Base-by-base conservation (phyloP, 2,113 vertebrate genomes). In the Sinocyclocheilus grahami region DNA sequence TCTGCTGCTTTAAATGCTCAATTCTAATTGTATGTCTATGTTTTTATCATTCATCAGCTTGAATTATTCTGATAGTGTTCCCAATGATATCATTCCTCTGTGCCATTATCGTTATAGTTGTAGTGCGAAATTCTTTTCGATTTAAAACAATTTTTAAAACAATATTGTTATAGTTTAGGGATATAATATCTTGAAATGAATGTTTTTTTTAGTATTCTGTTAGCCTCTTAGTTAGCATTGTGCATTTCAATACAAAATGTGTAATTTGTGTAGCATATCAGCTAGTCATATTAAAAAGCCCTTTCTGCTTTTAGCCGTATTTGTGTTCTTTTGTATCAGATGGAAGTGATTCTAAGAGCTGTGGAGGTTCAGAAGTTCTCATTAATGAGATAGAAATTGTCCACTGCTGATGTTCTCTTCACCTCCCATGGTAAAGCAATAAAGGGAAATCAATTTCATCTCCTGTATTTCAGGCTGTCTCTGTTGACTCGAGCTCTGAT, bases 371-470 rank as follows among this genome's bases (percentile, higher is more conserved):
- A 76, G 30, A 84, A 51, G 58, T 48, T 63, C 39, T 46, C 20
- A 78, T 78, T 48, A 46, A 67, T 42, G 67, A 74, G 33, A 60
- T 22, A 24, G 55, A 72, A 74, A 33, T 33, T 18, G 80, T n/a
- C 39, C 24, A 69, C 16, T 33, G 22, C 71, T 63, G 42, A 62
- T 75, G 72, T 65, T 76, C 33, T 62, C 62, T 82, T 82, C 63
- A 82, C 62, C 39, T 81, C 39, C 42, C 3, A 18, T 53, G 39
- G 80, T 53, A 82, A 33, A 82, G 63, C 46, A 71, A 55, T 75
- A 86, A 82, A 39, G 37, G 65, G 33, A 86, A 74, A 85, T 63
- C 39, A 85, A 85, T 63, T 76, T 62, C 63, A 55, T 71, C 37
- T 80, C 48, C 22, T 39, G 65, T 42, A 71, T 69, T 58, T 58